These are phyloP conservation scores for Palythoa heliodiscus DNA, from an alignment of 92 coral and sea anemone species.

Conservation along the genomic window DNA sequence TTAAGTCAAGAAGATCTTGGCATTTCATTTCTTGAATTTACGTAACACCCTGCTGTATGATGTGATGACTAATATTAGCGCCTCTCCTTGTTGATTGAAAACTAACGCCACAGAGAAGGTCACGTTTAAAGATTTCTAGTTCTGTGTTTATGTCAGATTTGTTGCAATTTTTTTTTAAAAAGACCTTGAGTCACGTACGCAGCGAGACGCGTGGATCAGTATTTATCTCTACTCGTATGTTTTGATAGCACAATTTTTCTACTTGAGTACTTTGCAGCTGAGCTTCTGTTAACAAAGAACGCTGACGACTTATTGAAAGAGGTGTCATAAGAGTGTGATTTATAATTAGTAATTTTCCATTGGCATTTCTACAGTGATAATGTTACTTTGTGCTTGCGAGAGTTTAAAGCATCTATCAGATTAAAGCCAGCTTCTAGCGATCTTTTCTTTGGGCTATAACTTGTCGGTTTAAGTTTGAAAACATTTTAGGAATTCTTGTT, in stretches of 20 bases:
- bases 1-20: too few relatives aligned
- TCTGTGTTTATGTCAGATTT: neutral
- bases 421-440: neutral
- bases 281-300: constrained; percentile 2
- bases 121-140: neutral
- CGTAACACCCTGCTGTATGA: too few relatives aligned
- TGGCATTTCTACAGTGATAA: neutral
- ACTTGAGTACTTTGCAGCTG: neutral
- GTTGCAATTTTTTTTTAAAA: neutral
- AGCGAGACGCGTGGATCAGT: neutral
- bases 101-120: neutral
- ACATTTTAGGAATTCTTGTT: neutral
- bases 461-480: neutral
- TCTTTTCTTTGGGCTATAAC: neutral
- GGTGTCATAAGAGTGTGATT: neutral
- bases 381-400: neutral
- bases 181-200: neutral
- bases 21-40: too few relatives aligned
- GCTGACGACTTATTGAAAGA: neutral
- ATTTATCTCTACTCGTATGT: neutral
- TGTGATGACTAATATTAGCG: too few relatives aligned
- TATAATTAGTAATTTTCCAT: neutral
- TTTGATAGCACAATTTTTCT: neutral
- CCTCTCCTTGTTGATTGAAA: too few relatives aligned
- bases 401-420: neutral